Conservation (phyloP, 2,113 vertebrate genomes). For the Turnix velox region DNA sequence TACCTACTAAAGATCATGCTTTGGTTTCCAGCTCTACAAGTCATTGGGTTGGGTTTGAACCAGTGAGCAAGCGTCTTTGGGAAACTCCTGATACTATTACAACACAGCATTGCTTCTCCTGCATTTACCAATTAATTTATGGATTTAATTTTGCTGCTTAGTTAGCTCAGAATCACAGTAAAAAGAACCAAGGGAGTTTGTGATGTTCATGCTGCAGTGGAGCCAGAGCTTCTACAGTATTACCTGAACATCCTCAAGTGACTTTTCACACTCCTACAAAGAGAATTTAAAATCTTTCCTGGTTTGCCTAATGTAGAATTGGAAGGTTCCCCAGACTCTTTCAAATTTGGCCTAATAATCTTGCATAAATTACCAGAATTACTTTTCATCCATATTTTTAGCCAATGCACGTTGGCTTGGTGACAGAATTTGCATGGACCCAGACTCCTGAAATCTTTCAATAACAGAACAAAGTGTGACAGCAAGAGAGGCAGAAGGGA, state of each 20-base stretch:
- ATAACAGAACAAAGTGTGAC: conserved; percentile 34
- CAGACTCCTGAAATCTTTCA: not conserved
- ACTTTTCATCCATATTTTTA: conserved; percentile 2
- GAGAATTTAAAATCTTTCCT: conserved; percentile 16
- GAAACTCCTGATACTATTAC: not conserved
- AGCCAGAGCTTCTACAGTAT: not conserved
- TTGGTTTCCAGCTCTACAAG: not conserved
- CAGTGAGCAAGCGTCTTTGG: not conserved
- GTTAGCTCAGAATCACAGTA: not conserved
- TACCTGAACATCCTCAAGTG: not conserved
- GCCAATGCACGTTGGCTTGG: not conserved
- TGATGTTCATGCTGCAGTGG: accelerated
- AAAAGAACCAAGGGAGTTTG: not conserved
- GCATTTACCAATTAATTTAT: not conserved
- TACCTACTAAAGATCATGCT: not conserved
- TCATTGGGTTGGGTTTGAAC: not conserved
- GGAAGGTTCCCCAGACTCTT: conserved; percentile 14
- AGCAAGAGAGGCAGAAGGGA: not conserved
- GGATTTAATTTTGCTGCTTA: not conserved
- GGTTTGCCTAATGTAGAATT: not conserved
- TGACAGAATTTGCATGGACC: not conserved
- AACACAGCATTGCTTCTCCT: not conserved
- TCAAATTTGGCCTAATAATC: conserved; percentile 32
- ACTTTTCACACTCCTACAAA: not conserved
- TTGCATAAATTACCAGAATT: conserved; percentile 35